These are phyloP conservation scores for Hydrolagus colliei DNA, from an alignment of 2,797 vertebrate genomes.

Conservation along the genomic window DNA sequence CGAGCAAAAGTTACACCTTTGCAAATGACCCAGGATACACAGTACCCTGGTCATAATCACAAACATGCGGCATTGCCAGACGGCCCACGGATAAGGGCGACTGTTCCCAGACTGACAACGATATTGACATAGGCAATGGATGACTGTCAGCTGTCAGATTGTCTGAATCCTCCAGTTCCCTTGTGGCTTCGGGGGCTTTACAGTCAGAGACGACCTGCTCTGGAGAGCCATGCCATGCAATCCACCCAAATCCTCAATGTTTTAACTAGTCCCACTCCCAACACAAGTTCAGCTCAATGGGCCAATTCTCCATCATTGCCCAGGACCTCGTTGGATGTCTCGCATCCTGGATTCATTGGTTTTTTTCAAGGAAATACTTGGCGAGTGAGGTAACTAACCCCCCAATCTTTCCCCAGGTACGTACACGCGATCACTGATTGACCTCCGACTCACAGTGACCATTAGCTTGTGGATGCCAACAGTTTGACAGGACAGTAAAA, in stretches of 20 bases:
- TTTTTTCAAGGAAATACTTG: too few species aligned
- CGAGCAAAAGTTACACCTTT: not conserved
- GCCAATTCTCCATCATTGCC: too few species aligned
- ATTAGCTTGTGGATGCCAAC: not conserved
- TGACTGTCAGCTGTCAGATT: not conserved
- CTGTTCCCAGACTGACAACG: not conserved
- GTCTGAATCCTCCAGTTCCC: not conserved
- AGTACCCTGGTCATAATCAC: not conserved
- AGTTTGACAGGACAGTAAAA: not conserved
- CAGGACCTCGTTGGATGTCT: too few species aligned
- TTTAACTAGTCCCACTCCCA: too few species aligned
- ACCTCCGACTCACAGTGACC: not conserved
- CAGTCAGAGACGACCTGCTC: not conserved
- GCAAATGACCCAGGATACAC: not conserved
- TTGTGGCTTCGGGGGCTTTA: not conserved
- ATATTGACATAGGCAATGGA: not conserved
- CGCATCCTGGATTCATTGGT: too few species aligned
- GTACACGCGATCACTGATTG: too few species aligned
- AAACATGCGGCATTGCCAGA: not conserved
- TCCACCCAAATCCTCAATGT: not conserved
- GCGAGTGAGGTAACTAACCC: too few species aligned
- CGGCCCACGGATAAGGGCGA: too few species aligned
- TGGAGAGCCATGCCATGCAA: not conserved
- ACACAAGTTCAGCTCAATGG: too few species aligned
- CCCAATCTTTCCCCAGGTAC: too few species aligned